Evolutionary conservation across 2,797 vertebrate genomes (phyloP), one percentile per base, ranked within the genome.

Genomic region (Neomorphus geoffroyi): DNA sequence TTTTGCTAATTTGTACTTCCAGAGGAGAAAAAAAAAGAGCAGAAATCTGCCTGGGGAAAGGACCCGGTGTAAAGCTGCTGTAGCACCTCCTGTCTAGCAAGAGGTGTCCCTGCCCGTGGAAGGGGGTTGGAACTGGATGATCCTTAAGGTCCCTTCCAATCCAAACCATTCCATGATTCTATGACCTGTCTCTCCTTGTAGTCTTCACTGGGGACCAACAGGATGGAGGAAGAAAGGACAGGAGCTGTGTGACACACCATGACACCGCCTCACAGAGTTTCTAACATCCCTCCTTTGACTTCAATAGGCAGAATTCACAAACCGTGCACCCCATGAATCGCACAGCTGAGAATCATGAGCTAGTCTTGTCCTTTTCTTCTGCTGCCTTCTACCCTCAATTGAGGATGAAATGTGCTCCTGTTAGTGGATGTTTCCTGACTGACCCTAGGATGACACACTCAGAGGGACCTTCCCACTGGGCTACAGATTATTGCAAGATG

Each of bases 31-130:
- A 41, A 11, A 51, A 18, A 57, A 51, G 2, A 37, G 13, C 13
- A 30, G 16, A 27, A 23, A 4, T 24, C 53, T 56, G n/a, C 53
- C 26, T n/a, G 37, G 35, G 10, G 32, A 35, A 81, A 13, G 23
- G 51, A 28, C 10, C 3, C 0, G 1, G 21, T 7, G 3, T 7
- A 37, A 73, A 80, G 35, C 24, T 10, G 3, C 41, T 48, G 24
- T 0, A 41, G 51, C n/a, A 62, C 8, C 18, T 80, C 48, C 57
- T 3, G 0, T 48, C 70, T 4, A 48, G 46, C 10, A 21, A 21
- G 45, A 45, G 43, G 43, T 22, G 45, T 21, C 45, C 45, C 45
- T 46, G 9, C 21, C 45, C 45, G 21, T 46, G 17, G 19, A 46
- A 45, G 18, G 45, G 41, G 11, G 41, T 46, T 19, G 21, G 45